These are phyloP conservation scores for Eurystomus glaucurus DNA, from an alignment of 2,797 vertebrate species.

Conservation along the genomic window DNA sequence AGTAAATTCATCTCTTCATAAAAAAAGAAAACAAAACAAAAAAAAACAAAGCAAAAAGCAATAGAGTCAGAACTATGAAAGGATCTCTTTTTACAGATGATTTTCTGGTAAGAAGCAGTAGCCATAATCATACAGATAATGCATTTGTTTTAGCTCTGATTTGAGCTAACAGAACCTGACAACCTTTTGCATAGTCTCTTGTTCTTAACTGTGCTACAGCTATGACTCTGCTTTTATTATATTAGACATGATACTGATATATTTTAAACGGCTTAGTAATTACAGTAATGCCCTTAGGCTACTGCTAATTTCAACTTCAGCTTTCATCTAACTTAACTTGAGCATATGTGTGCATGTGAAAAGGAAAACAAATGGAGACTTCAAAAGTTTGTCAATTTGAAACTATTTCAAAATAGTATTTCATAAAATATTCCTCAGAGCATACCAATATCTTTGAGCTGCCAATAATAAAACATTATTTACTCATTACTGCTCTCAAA, in stretches of 20 bases:
- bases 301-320: constrained; percentile 34
- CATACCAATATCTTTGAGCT: not conserved
- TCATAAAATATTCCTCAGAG: not conserved
- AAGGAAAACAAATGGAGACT: not conserved
- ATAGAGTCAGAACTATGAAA: not conserved
- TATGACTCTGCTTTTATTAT: constrained; percentile 56
- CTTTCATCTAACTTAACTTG: constrained; percentile 15
- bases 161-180: constrained; percentile 63
- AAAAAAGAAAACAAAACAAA: not conserved
- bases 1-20: not conserved
- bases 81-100: not conserved
- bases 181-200: constrained; percentile 39
- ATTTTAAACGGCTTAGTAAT: constrained; percentile 69
- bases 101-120: not conserved
- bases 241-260: constrained; percentile 64
- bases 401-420: not conserved
- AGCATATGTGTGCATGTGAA: not conserved
- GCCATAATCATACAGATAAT: not conserved
- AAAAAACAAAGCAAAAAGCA: fast-evolving
- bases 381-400: not conserved
- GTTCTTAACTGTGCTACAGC: constrained; percentile 37
- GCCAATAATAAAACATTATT: not conserved
- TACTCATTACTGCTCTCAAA: not conserved
- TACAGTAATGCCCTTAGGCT: constrained; percentile 37
- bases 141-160: constrained; percentile 12